Conservation (phyloP, 2,888 invertebrate genomes). For the Watsonalla cultraria region DNA sequence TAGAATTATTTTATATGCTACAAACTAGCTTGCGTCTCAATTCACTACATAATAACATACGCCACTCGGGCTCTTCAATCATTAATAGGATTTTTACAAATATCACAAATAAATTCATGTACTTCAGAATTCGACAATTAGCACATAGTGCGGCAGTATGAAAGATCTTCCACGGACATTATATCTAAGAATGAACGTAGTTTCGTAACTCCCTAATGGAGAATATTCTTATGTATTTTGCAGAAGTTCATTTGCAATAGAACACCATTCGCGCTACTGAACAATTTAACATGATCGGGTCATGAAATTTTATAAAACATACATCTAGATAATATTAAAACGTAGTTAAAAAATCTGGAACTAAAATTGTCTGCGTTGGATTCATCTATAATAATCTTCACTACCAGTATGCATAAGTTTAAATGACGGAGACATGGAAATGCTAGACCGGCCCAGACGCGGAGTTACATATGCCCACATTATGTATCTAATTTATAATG, state of each 20-base stretch:
- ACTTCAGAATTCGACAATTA: neutral
- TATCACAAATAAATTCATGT: neutral
- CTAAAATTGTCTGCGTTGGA: constrained; percentile 5
- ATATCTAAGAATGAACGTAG: no score
- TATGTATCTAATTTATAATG: constrained; percentile 24
- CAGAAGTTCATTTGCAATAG: no score
- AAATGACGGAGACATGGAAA: constrained; percentile 8
- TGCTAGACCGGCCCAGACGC: constrained; percentile 15
- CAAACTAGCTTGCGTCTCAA: constrained; percentile 55
- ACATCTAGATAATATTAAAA: neutral
- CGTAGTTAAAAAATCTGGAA: neutral
- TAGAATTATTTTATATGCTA: constrained; percentile 62
- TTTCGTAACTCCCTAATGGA: no score
- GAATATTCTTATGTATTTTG: no score
- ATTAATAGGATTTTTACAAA: constrained; percentile 10
- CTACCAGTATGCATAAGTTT: constrained; percentile 15
- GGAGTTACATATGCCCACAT: constrained; percentile 24
- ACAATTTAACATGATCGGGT: no score
- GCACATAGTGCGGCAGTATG: neutral
- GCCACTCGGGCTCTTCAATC: constrained; percentile 34
- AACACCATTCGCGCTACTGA: neutral
- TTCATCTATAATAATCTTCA: neutral
- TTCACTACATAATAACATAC: constrained; percentile 35
- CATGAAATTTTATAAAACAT: neutral
- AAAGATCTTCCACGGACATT: no score